Evolutionary conservation across 2,113 vertebrate species (phyloP).

Genomic region (Brienomyrus brachyistius): DNA sequence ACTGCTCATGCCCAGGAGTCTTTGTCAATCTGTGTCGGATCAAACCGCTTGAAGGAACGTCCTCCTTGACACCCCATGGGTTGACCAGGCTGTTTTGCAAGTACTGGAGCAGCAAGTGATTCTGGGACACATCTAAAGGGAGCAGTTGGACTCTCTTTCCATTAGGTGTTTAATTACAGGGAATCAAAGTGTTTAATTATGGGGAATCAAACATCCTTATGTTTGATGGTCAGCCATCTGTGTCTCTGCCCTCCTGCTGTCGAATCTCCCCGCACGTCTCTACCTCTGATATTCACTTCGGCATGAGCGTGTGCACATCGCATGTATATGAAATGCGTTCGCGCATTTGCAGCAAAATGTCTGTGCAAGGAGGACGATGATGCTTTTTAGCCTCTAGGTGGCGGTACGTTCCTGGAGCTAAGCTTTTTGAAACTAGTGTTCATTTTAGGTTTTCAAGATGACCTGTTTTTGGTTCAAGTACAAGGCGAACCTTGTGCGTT

Average conservation of each 20-base stretch:
- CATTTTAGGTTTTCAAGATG: background rate
- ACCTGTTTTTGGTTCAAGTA: background rate
- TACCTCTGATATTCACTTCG: constrained; percentile 31
- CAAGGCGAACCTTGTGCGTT: background rate
- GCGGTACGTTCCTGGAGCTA: background rate
- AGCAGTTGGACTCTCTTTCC: constrained; percentile 44
- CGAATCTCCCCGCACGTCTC: constrained; percentile 29
- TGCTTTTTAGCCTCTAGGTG: background rate
- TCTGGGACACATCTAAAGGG: constrained; percentile 42
- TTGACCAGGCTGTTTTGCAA: constrained; percentile 26
- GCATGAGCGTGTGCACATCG: constrained; percentile 23
- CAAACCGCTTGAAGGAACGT: background rate
- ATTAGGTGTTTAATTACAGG: constrained; percentile 61
- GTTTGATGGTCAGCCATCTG: constrained; percentile 61
- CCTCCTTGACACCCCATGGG: constrained; percentile 1
- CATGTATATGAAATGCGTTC: constrained; percentile 4
- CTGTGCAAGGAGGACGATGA: background rate
- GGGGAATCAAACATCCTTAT: constrained; percentile 55
- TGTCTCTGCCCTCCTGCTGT: constrained; percentile 37
- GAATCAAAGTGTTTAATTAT: constrained; percentile 65
- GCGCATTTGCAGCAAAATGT: background rate
- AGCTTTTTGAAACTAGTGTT: background rate
- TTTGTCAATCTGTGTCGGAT: background rate
- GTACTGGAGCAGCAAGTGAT: constrained; percentile 34
- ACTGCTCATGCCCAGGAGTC: background rate